Evolutionary conservation across 2,113 vertebrate species (phyloP), one percentile per base, ranked within the genome.

Genomic region (Syngnathus scovelli): DNA sequence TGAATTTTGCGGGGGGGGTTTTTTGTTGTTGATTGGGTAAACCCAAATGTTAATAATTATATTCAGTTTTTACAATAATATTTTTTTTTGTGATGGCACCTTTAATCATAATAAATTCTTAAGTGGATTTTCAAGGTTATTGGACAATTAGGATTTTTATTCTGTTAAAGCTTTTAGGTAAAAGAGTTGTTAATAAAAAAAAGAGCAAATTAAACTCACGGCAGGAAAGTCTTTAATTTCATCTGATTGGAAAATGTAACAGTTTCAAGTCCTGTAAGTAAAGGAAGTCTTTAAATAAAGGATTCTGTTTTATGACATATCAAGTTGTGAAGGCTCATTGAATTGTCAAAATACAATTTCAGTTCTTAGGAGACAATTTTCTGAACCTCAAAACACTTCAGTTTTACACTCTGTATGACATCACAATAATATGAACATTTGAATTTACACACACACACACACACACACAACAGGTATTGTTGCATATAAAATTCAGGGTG

Each of bases 171-270:
- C 38, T 61, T 61, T 61, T 61, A 61, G 6, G n/a, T 43, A 43
- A 39, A 41, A 1, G 3, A 33, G 19, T 39, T 18, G 18, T 0
- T 12, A 43, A 56, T 15, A 4, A 19, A 37, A 59, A 52, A 37
- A 15, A 1, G 52, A 80, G 75, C 41, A n/a, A 81, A 79, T 1
- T 9, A 72, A 62, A 70, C 6, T 27, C 64, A 71, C 38, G 77
- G 51, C 75, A 69, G 73, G 71, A 85, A 85, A 88, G 74, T 63
- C 21, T 72, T 72, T 78, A 39, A 51, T 81, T 80, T 79, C 21
- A 69, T 19, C 67, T 71, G 66, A 74, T 64, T 80, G 61, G 71
- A 81, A 83, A 67, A 67, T 4, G 62, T 52, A 79, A 59, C 64
- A 75, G 48, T 51, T 55, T 55, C 11, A 38, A 69, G 60, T 65